Evolutionary conservation across 2,113 vertebrate species (phyloP).

Genomic region (Osmerus eperlanus): DNA sequence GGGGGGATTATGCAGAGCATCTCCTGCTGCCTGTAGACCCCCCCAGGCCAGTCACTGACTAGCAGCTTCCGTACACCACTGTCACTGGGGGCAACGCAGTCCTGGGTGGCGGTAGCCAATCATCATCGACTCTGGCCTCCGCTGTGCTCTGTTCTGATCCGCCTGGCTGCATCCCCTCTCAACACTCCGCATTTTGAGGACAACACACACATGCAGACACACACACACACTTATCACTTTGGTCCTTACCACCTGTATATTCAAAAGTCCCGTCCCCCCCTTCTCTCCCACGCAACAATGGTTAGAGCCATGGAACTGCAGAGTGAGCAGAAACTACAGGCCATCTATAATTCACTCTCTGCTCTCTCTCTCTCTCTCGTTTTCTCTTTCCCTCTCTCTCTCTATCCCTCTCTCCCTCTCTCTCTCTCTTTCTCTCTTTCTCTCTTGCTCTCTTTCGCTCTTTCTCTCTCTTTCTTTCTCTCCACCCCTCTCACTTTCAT

Average conservation of each 20-base stretch:
- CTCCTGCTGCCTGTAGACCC: too few species aligned
- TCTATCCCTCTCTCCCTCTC: too few species aligned
- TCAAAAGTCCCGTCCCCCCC: not conserved
- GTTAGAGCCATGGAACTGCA: not conserved
- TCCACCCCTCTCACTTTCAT: conserved; percentile 22
- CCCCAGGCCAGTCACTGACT: too few species aligned
- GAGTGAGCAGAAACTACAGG: conserved; percentile 8
- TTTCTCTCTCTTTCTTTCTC: not conserved
- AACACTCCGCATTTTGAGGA: too few species aligned
- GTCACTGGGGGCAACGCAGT: too few species aligned
- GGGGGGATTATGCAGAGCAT: too few species aligned
- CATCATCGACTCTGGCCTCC: too few species aligned
- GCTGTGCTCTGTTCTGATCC: too few species aligned
- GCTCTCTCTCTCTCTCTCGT: not conserved
- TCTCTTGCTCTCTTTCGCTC: conserved; percentile 3
- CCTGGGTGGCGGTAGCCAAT: too few species aligned
- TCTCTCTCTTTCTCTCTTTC: too few species aligned
- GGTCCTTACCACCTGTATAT: conserved; percentile 24
- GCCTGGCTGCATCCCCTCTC: too few species aligned
- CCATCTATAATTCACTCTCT: conserved; percentile 1
- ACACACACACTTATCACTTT: conserved; percentile 39
- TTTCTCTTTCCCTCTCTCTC: not conserved
- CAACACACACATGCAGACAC: not conserved
- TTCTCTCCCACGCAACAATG: conserved; percentile 10
- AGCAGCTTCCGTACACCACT: too few species aligned